Base-by-base conservation (phyloP, 2,113 vertebrate species). In the Neolamprologus sp. region DNA sequence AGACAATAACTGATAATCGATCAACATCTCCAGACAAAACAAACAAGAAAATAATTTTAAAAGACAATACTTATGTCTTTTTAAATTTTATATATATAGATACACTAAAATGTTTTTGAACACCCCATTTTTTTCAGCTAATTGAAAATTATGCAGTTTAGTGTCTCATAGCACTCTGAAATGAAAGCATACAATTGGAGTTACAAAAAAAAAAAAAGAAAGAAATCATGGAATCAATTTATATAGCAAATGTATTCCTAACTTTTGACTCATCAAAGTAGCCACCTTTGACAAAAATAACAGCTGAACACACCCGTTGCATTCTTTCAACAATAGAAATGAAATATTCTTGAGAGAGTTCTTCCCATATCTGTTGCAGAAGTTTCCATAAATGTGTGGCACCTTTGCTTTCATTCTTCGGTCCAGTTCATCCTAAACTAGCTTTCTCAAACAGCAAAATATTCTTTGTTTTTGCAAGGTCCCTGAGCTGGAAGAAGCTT, bases 351-450 rank as follows among this genome's bases (percentile, higher is more conserved):
- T 9, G 8, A 4, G 14, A 28, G 14, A 60, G 57, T 30, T 60
- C 14, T 30, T 30, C 57, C 26, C 57, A 60, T 30, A 58, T 60
- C 14, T 60, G 0, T 60, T 9, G 26, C 57, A 30, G 57, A 60
- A 30, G 14, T 60, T 60, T 0, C 26, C 57, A 60, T 17, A 30
- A 60, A 30, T 1, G 1, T 30, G 26, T 1, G 1, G 26, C 57
- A 60, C 8, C 14, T 30, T 60, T 60, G 57, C 57, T 30, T 30
- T 60, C 1, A 60, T 1, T 60, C 5, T 60, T 30, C 2, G 1
- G 28, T 60, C 57, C 57, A 30, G 14, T 9, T 60, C 7, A 60
- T 6, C 57, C 57, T 28, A 60, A 60, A 60, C 26, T 0, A 58
- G 26, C 26, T 26, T 55, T 57, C 21, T 57, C 21, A 26, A 26